These are phyloP conservation scores for Zapornia atra DNA, from an alignment of 2,113 vertebrate species.

Conservation along the genomic window DNA sequence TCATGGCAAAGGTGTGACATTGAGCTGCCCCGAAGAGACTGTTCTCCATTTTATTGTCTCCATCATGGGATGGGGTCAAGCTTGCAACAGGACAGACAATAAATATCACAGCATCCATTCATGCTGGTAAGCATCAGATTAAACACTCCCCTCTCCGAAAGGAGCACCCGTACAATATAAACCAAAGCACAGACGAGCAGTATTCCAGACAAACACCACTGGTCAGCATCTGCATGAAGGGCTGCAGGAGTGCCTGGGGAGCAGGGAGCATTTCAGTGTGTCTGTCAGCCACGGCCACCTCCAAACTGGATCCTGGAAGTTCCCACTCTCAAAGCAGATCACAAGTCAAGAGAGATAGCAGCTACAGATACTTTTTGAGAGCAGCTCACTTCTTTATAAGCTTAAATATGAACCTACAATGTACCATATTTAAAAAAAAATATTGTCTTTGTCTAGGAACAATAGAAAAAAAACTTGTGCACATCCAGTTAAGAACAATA, in stretches of 20 bases:
- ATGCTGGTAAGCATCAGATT: neutral
- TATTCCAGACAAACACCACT: neutral
- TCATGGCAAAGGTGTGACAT: neutral
- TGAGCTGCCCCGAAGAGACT: neutral
- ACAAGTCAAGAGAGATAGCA: neutral
- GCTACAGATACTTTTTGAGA: neutral
- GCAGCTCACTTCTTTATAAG: neutral
- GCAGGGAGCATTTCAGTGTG: neutral
- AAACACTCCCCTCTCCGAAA: neutral
- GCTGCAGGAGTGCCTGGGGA: neutral
- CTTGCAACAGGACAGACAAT: neutral
- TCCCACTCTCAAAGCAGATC: neutral
- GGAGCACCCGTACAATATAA: neutral
- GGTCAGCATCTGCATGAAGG: neutral
- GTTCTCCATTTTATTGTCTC: neutral
- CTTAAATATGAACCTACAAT: neutral
- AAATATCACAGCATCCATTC: neutral
- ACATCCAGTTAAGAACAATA: neutral
- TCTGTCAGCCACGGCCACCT: neutral
- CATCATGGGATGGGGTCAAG: neutral
- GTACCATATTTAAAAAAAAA: neutral
- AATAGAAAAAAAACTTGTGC: slow-evolving; percentile 5
- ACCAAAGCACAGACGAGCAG: neutral
- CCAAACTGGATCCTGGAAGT: neutral
- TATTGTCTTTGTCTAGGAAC: neutral